phyloP scores from a whole-genome alignment of 2,797 vertebrate species.

The Notoglanidium macrostoma region DNA sequence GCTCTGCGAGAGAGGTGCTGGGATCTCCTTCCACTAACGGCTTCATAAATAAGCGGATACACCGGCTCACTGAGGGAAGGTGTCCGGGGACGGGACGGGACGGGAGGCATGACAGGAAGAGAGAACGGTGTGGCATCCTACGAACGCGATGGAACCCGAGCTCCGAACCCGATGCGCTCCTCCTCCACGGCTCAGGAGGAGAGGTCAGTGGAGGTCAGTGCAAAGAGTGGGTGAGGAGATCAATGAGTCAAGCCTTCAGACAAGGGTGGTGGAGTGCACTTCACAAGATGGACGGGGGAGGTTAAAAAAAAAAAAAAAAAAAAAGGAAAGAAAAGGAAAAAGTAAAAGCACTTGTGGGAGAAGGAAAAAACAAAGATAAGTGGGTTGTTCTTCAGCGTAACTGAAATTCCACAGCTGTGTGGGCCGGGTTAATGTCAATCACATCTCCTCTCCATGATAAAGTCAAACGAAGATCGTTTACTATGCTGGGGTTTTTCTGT shows the following conservation, averaged over 20 bases:
- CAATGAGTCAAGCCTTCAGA: slow-evolving; percentile 23
- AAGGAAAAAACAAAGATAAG: slow-evolving; percentile 29
- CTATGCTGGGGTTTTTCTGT: neutral
- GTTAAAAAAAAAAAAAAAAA: neutral
- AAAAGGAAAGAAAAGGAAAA: slow-evolving; percentile 6
- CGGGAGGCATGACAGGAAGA: slow-evolving; percentile 59
- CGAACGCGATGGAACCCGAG: slow-evolving; percentile 59
- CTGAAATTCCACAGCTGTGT: slow-evolving; percentile 28
- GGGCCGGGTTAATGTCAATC: slow-evolving; percentile 34
- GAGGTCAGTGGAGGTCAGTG: slow-evolving; percentile 34
- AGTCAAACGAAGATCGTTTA: slow-evolving; percentile 15
- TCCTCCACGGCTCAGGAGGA: slow-evolving; percentile 6
- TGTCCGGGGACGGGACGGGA: slow-evolving; percentile 44
- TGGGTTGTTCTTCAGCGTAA: slow-evolving; percentile 10
- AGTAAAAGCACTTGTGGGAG: slow-evolving; percentile 31
- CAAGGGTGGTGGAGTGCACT: slow-evolving; percentile 20
- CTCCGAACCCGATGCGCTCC: slow-evolving; percentile 38
- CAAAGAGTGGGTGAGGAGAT: slow-evolving; percentile 32
- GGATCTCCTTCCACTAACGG: slow-evolving; percentile 59
- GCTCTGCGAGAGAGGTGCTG: slow-evolving; percentile 55
- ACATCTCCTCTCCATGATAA: slow-evolving; percentile 21
- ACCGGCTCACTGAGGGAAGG: slow-evolving; percentile 30
- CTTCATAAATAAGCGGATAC: slow-evolving; percentile 66
- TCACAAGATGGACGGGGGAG: neutral
- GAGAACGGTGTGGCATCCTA: slow-evolving; percentile 55